A percentile compares a stretch with the other conserved stretches of the same genome.
Conservation (phyloP, 2,797 vertebrate genomes). For the Peromyscus melanophrys region DNA sequence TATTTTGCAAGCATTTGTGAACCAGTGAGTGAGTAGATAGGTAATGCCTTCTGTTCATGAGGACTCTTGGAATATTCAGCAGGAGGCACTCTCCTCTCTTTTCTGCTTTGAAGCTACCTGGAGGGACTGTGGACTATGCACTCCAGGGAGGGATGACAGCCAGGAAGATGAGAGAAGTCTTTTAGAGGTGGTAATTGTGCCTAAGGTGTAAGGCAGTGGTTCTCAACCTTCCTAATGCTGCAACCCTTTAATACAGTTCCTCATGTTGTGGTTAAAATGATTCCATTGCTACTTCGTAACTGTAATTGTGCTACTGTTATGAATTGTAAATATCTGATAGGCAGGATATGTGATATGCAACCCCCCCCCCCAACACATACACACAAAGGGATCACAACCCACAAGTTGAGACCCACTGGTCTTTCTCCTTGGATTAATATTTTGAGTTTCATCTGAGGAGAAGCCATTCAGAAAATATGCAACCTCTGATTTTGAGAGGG, state of each 20-base stretch:
- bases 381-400: not conserved
- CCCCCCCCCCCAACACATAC: not conserved
- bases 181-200: rapidly evolving
- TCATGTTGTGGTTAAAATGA: not conserved
- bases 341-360: not conserved
- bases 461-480: not conserved
- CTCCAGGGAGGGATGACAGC: not conserved
- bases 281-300: not conserved
- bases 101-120: not conserved
- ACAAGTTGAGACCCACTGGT: not conserved
- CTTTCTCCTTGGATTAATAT: not conserved
- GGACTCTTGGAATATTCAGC: not conserved
- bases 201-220: not conserved
- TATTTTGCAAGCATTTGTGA: too few species aligned
- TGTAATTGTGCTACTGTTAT: not conserved
- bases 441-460: not conserved
- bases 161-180: not conserved
- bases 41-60: rapidly evolving
- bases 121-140: rapidly evolving
- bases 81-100: not conserved
- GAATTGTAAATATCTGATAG: not conserved
- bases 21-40: not conserved
- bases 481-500: not conserved
- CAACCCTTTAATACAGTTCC: not conserved
- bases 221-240: not conserved